Conservation (phyloP, 2,888 invertebrate species). For the Phortica magna region DNA sequence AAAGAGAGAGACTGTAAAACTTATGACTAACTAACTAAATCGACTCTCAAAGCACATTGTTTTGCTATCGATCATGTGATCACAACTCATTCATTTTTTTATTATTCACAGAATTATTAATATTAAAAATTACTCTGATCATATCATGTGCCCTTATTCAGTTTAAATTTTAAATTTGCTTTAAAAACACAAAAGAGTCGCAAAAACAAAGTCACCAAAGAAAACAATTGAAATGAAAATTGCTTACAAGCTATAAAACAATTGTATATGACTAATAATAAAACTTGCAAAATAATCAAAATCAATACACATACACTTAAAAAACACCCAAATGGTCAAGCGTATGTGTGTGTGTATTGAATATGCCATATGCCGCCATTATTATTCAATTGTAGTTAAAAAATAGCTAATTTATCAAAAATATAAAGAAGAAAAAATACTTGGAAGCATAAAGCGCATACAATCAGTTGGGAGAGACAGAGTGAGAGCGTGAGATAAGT, state of each 20-base stretch:
- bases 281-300: slow-evolving; percentile 33
- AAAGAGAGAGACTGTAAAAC: no score
- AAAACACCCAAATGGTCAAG: slow-evolving; percentile 27
- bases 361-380: slow-evolving; percentile 23
- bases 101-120: no score
- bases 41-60: no score
- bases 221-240: no score
- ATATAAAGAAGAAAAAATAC: neutral
- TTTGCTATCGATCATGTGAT: no score
- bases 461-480: neutral
- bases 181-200: no score
- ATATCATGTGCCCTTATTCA: no score
- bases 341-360: neutral
- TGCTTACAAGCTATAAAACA: neutral
- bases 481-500: no score
- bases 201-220: neutral
- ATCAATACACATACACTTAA: slow-evolving; percentile 15
- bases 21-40: no score
- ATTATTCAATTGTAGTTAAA: slow-evolving; percentile 44
- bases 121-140: no score
- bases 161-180: no score
- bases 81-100: no score
- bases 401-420: neutral
- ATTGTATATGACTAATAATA: slow-evolving; percentile 18
- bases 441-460: neutral